Percentiles rank a stretch among this genome's conserved stretches.
Evolutionary conservation across 2,797 vertebrate genomes (phyloP).

Genomic region (Hirundo rustica): DNA sequence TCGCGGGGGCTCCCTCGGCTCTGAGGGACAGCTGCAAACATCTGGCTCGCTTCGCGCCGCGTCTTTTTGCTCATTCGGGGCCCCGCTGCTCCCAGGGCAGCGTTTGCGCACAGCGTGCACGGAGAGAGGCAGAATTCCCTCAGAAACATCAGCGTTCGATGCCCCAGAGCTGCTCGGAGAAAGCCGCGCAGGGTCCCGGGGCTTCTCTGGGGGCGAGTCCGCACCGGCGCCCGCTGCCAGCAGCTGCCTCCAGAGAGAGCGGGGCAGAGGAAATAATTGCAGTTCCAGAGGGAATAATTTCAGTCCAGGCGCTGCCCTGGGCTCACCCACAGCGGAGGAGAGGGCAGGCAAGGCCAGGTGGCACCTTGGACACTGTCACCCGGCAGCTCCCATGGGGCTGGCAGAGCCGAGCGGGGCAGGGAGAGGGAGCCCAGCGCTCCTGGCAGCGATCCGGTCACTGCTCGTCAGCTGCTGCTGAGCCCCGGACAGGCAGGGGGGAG

Average conservation of each 20-base stretch:
- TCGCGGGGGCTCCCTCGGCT: neutral
- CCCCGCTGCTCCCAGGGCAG: neutral
- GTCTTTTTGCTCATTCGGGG: accelerated
- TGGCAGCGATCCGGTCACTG: neutral
- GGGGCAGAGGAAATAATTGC: neutral
- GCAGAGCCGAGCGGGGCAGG: neutral
- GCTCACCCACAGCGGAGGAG: neutral
- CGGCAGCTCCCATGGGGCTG: neutral
- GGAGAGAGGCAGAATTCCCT: neutral
- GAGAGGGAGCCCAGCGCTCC: neutral
- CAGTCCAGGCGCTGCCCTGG: neutral
- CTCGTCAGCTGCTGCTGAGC: slow-evolving; percentile 7
- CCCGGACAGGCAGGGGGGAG: neutral
- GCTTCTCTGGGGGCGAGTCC: neutral
- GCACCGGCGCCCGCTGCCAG: neutral
- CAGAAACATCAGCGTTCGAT: neutral
- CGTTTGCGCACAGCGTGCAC: accelerated
- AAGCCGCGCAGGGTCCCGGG: accelerated
- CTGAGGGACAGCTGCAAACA: neutral
- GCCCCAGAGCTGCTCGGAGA: neutral
- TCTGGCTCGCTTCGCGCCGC: neutral
- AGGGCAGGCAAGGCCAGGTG: neutral
- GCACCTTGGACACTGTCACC: neutral
- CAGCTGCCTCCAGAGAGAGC: neutral
- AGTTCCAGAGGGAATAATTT: neutral